A percentile compares a stretch with the other conserved stretches of the same genome.
phyloP scores from a whole-genome alignment of 1,140 invertebrate genomes.

The Brachionus paranguensis region DNA sequence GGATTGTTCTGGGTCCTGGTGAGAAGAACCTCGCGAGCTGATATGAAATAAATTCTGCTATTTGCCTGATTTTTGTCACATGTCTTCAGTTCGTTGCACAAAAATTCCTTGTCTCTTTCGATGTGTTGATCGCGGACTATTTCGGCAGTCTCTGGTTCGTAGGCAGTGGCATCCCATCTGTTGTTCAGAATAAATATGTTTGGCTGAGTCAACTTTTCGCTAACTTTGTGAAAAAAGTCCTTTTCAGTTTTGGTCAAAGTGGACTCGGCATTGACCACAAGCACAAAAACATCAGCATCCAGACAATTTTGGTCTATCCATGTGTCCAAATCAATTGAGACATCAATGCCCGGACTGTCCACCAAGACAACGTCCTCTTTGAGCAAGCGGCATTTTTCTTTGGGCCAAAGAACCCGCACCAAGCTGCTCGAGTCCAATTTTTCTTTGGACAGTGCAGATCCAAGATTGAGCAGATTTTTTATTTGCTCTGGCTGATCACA shows the following conservation, averaged over 20 bases:
- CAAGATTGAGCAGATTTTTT: constrained; percentile 57
- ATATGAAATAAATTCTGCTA: constrained; percentile 93
- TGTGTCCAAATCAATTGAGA: constrained; percentile 90
- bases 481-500: background rate
- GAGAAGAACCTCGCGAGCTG: constrained; percentile 87
- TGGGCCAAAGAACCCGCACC: constrained; percentile 89
- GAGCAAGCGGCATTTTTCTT: constrained; percentile 82
- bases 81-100: constrained; percentile 88
- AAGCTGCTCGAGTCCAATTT: constrained; percentile 75
- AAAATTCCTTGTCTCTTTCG: constrained; percentile 83
- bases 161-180: constrained; percentile 94
- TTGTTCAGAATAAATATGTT: constrained; percentile 99
- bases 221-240: constrained; percentile 99
- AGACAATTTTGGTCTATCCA: constrained; percentile 99
- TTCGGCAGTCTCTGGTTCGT: constrained; percentile 70
- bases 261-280: constrained; percentile 96
- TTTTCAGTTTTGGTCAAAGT: constrained; percentile 98
- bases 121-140: constrained; percentile 84
- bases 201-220: constrained; percentile 86
- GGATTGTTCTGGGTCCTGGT: constrained; percentile 62
- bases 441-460: constrained; percentile 83
- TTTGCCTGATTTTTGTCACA: constrained; percentile 73
- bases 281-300: constrained; percentile 97
- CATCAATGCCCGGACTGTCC: constrained; percentile 93
- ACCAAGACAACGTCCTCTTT: constrained; percentile 96